These are phyloP conservation scores for Colletes collaris DNA, from an alignment of 2,888 invertebrate species.

Conservation along the genomic window DNA sequence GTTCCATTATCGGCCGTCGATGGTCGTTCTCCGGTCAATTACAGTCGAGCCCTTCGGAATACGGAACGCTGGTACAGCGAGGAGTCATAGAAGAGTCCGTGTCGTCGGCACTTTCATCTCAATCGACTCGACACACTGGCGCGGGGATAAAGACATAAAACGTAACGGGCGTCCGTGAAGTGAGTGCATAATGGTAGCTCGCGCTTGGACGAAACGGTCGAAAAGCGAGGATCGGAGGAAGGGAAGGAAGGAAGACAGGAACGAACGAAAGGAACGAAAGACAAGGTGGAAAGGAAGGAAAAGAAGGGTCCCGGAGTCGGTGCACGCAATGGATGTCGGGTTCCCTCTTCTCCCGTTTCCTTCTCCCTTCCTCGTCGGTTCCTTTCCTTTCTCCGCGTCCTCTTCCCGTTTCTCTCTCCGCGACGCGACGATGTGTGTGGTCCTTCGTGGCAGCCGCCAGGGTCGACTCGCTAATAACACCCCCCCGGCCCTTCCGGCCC, in stretches of 20 bases:
- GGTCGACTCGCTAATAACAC: constrained; percentile 80
- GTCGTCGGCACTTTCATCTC: constrained; percentile 71
- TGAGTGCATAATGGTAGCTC: constrained; percentile 68
- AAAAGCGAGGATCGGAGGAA: constrained; percentile 44
- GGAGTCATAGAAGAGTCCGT: constrained; percentile 43
- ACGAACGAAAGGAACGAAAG: constrained; percentile 3
- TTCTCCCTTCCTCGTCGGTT: constrained; percentile 32
- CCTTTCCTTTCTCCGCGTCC: constrained; percentile 45
- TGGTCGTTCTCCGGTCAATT: constrained; percentile 49
- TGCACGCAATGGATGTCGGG: constrained; percentile 45
- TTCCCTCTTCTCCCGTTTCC: constrained; percentile 26
- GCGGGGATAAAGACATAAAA: constrained; percentile 79
- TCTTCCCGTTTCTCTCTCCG: constrained; percentile 60
- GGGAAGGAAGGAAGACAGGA: constrained; percentile 9
- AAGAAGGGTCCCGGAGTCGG: constrained; percentile 35
- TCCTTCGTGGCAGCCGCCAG: constrained; percentile 79
- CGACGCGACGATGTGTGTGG: constrained; percentile 79
- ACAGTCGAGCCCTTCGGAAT: constrained; percentile 50
- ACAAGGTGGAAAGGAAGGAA: constrained; percentile 8
- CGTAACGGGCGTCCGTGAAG: constrained; percentile 75
- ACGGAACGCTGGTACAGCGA: constrained; percentile 23
- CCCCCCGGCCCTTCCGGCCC: constrained; percentile 66
- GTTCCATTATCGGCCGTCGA: constrained; percentile 42
- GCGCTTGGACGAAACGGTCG: constrained; percentile 48
- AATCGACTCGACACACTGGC: constrained; percentile 69